Percentiles rank a stretch among this genome's conserved stretches.
Evolutionary conservation across 37 sponge, comb jelly and placozoan species (phyloP).

Genomic region (Beroe ovata): DNA sequence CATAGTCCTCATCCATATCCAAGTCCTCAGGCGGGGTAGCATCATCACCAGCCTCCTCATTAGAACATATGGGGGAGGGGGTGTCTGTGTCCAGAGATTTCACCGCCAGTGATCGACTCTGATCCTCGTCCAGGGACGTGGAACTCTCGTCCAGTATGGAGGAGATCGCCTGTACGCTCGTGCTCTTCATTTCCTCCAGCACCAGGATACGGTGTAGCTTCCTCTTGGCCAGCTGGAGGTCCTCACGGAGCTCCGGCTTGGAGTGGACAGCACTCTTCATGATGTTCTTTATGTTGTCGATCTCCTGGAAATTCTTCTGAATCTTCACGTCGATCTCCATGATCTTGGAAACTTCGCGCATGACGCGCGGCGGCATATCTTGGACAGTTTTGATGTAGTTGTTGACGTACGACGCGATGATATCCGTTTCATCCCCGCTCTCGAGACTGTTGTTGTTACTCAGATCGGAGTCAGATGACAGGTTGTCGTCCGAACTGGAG

Average conservation of each 20-base stretch:
- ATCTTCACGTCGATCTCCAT: slow-evolving; percentile 61
- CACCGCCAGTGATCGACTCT: background rate
- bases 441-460: background rate
- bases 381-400: slow-evolving; percentile 1
- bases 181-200: slow-evolving; percentile 54
- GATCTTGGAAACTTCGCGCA: slow-evolving; percentile 15
- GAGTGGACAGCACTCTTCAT: slow-evolving; percentile 47
- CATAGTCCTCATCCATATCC: slow-evolving; percentile 27
- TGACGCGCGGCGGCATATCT: slow-evolving; percentile 1
- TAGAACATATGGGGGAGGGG: slow-evolving; percentile 53
- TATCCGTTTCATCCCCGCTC: slow-evolving; percentile 1
- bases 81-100: slow-evolving; percentile 45
- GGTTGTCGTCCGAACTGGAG: background rate
- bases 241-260: slow-evolving; percentile 31
- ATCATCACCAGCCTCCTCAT: background rate
- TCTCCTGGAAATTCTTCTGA: slow-evolving; percentile 41
- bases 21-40: background rate
- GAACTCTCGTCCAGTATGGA: background rate
- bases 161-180: background rate
- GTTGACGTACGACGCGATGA: background rate
- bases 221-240: slow-evolving; percentile 51
- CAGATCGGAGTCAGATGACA: slow-evolving; percentile 2
- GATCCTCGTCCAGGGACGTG: slow-evolving; percentile 13
- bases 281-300: slow-evolving; percentile 47
- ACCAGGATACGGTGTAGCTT: slow-evolving; percentile 25